Conservation (phyloP, 2,888 invertebrate species). For the Molorchus minor region DNA sequence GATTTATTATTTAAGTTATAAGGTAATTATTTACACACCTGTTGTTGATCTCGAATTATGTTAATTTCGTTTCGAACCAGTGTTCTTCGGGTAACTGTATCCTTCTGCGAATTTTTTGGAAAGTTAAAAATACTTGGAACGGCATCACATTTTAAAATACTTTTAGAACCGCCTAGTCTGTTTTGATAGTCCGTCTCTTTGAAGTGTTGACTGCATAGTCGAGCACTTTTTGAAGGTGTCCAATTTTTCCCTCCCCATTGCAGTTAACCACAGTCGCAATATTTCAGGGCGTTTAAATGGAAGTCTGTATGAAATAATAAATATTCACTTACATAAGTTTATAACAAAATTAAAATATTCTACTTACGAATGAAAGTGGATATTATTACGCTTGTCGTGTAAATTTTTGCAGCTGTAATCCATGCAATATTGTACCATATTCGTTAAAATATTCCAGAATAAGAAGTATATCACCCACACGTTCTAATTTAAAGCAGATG, state of each 20-base stretch:
- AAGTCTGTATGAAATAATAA: background rate
- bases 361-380: background rate
- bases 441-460: background rate
- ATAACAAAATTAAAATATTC: background rate
- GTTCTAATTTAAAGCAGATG: background rate
- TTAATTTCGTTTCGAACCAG: background rate
- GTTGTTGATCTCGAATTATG: background rate
- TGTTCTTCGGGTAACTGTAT: background rate
- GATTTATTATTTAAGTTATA: background rate
- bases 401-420: background rate
- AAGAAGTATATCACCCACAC: background rate
- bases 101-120: background rate
- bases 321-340: background rate
- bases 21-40: background rate
- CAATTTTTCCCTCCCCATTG: background rate
- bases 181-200: background rate
- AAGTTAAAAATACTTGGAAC: constrained; percentile 9
- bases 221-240: background rate
- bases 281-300: constrained; percentile 1
- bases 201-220: constrained; percentile 6
- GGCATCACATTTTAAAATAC: background rate
- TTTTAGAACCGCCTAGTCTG: background rate
- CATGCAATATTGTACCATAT: background rate
- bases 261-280: background rate
- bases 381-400: background rate